Base-by-base conservation (phyloP, 2,797 vertebrate species). In the Ciconia nigra region DNA sequence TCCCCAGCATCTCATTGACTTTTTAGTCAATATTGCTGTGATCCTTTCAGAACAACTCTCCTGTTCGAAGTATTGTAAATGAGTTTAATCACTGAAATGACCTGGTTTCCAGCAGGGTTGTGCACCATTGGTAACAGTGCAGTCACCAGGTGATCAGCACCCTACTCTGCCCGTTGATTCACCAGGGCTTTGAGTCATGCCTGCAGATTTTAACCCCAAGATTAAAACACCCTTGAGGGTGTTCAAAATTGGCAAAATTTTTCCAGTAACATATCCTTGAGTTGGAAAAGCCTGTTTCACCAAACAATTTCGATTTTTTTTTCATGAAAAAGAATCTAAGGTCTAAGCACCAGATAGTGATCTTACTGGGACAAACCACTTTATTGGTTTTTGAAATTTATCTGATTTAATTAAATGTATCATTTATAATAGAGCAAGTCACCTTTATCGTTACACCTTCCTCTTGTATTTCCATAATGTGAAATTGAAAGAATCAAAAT, bases 1-100 rank as follows among this genome's bases (percentile, higher is more conserved):
- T 96, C 90, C 92, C 93, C 76, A 93, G 87, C 78, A 96, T 91
- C 94, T 93, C 94, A 96, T 95, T 95, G 95, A 96, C 90, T 97
- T 97, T 86, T 95, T 69, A 89, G 94, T 94, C 95, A 87, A 96
- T 96, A 96, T 92, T 89, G 42, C 67, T 9, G 31, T 87, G 92
- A 97, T 96, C 82, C 84, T 96, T 97, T 91, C 79, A 90, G 90
- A 96, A 80, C 63, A 87, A 22, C 46, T 89, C 83, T 93, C 82
- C 87, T 69, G 54, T 93, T 97, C 9, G 0, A 96, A 85, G 81
- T 83, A 85, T 96, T 85, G 92, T 89, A 95, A 97, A 97, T 95
- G 76, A 90, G 65, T 96, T 96, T 97, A 95, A 95, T 94, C 89
- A 72, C 71, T 41, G 58, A 87, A 91, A 83, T 85, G 88, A 93